Percentiles rank a stretch among this genome's conserved stretches.
phyloP scores from a whole-genome alignment of 2,113 vertebrate genomes.

The Nerophis lumbriciformis region DNA sequence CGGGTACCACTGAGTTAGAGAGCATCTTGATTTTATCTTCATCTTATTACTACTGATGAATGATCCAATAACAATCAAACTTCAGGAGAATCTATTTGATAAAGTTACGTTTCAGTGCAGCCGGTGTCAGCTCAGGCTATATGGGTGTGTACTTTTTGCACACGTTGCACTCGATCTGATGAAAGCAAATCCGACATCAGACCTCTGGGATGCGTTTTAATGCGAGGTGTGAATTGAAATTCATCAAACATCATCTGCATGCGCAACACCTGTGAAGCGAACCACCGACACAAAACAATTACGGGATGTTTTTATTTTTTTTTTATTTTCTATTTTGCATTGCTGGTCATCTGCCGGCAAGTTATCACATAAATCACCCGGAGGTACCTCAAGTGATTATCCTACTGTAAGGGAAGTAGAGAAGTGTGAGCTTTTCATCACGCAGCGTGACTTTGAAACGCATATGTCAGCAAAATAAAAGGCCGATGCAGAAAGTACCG shows the following conservation, averaged over 20 bases:
- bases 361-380: constrained; percentile 2
- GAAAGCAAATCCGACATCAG: constrained; percentile 7
- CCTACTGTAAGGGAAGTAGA: constrained; percentile 19
- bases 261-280: neutral
- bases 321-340: neutral
- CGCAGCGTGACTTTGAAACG: constrained; percentile 15
- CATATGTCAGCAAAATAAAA: constrained; percentile 28
- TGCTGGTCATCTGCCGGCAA: constrained; percentile 13
- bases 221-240: constrained; percentile 2
- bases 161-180: constrained; percentile 13
- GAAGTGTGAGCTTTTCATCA: constrained; percentile 39
- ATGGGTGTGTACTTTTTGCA: constrained; percentile 4
- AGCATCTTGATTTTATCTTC: no score
- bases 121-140: constrained; percentile 20
- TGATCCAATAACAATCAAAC: no score
- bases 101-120: neutral
- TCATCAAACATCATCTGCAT: constrained; percentile 9
- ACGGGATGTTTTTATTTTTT: neutral
- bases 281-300: neutral
- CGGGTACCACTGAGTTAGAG: no score
- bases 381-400: constrained; percentile 33
- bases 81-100: no score
- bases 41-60: no score
- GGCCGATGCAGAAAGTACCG: neutral
- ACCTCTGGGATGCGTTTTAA: neutral